Evolutionary conservation across 1,140 invertebrate species (phyloP), one percentile per base, ranked within the genome.

Genomic region (Eupristina koningsbergeri): DNA sequence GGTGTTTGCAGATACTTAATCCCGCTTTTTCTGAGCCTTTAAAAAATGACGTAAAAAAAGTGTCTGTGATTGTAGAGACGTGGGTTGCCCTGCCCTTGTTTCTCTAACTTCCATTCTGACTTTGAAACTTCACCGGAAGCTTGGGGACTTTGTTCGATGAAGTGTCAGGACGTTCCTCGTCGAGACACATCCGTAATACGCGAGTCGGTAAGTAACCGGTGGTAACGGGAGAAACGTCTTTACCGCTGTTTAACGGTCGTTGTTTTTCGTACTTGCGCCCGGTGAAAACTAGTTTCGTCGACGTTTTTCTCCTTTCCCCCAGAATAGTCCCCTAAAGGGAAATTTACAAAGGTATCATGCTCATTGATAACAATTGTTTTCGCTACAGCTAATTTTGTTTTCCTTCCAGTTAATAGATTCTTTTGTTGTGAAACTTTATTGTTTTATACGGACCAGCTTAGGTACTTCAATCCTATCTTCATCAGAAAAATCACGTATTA

Each of bases 221-320:
- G 64, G 26, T 92, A 92, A 92, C 91, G 92, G 91, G 91, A 92
- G 92, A 92, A 89, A 89, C 89, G 91, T 92, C 91, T 92, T 92
- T 92, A 92, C 92, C 92, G 92, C 92, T 92, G 92, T 90, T 92
- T 92, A 92, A 93, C 92, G 92, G 92, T 93, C 88, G 90, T 69
- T 87, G 91, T 93, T 93, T 93, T 93, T 93, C 91, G 87, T 89
- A 87, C 89, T 29, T 36, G 58, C 34, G 47, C 7, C 29, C 91
- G 91, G 89, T 92, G 91, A 91, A 92, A 92, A 92, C 91, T 92
- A 89, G 91, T 92, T 92, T 91, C 86, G 88, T 86, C 84, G 86
- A 85, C 89, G 87, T 87, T 88, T 88, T 87, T 90, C 90, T 89
- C 90, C 86, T 87, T 88, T 89, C 90, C 90, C 90, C 86, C 86